Base-by-base conservation (phyloP, 2,113 vertebrate species). In the Odobenus rosmarus region DNA sequence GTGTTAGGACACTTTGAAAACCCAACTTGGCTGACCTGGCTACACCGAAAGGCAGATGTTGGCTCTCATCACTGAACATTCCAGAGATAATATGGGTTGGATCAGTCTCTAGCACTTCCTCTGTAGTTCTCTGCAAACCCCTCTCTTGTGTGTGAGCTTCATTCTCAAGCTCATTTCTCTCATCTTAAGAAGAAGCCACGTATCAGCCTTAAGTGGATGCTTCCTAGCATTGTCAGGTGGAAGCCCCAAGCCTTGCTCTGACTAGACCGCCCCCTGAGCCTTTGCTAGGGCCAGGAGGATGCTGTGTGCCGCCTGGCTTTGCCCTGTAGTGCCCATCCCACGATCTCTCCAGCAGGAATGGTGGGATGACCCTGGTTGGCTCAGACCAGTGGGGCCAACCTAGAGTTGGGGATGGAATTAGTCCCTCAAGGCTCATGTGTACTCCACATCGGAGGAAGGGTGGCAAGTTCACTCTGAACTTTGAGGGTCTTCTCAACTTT, bases 221-320 rank as follows among this genome's bases (percentile, higher is more conserved):
- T 57, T 24, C 19, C 39, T 72, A 24, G 6, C n/a, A 4, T 11
- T 24, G 51, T 14, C 11, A 5, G 49, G 64, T 49, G 33, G n/a
- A 23, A 93, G 71, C 14, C 24, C 53, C 5, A 7, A 76, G 42
- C 1, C 42, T 85, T 69, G 21, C 28, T 76, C 57, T 62, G 49
- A 36, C 24, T 3, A 11, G 24, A 18, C 8, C 14, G 36, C 2
- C 11, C 16, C 26, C 13, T 46, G 8, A 51, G 33, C 4, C 28
- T 21, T 67, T 6, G 2, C 31, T 15, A 0, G 4, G 31, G 36
- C 4, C 26, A 15, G 33, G 36, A 72, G 39, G 39, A 28, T 1
- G 0, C 33, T 0, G 0, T 13, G 57, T 39, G 21, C 19, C 57
- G 46, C 64, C 18, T 1, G 21, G 10, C 36, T 72, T 85, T 18